Evolutionary conservation across 2,797 vertebrate genomes (phyloP).

Genomic region (Nannoperca obscura): DNA sequence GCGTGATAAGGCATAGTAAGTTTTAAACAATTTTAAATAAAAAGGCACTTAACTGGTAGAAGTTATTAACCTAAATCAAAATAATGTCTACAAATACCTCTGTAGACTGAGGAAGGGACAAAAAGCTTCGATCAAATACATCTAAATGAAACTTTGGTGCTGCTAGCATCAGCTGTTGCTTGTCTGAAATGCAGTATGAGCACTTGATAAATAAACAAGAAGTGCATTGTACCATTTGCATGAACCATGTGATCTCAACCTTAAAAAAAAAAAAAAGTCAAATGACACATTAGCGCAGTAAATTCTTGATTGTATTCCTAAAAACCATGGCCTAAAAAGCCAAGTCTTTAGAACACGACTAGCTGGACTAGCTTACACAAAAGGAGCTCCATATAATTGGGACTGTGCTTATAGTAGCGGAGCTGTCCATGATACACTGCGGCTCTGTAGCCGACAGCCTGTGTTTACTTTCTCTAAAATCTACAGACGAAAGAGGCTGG

Average conservation of each 20-base stretch:
- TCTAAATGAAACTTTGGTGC: not conserved
- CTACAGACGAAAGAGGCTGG: constrained; percentile 9
- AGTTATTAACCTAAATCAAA: not conserved
- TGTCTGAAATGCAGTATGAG: too few species aligned
- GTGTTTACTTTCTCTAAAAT: constrained; percentile 7
- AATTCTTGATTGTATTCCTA: not conserved
- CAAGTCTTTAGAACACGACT: not conserved
- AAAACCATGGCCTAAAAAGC: not conserved
- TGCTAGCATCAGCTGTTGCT: not conserved
- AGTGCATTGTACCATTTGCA: not conserved
- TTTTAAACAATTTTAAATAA: not conserved
- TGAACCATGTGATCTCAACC: not conserved
- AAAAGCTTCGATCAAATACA: not conserved
- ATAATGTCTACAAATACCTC: not conserved
- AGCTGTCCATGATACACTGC: not conserved
- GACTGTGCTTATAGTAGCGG: not conserved
- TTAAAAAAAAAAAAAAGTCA: too few species aligned
- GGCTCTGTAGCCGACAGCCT: constrained; percentile 40
- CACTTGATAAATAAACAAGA: not conserved
- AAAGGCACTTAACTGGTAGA: not conserved
- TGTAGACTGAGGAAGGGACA: not conserved
- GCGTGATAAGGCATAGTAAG: too few species aligned
- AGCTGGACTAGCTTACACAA: not conserved
- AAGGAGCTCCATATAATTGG: not conserved
- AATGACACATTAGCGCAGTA: not conserved